Base-by-base conservation (phyloP, 2,797 vertebrate species). In the Pteronotus mesoamericanus region DNA sequence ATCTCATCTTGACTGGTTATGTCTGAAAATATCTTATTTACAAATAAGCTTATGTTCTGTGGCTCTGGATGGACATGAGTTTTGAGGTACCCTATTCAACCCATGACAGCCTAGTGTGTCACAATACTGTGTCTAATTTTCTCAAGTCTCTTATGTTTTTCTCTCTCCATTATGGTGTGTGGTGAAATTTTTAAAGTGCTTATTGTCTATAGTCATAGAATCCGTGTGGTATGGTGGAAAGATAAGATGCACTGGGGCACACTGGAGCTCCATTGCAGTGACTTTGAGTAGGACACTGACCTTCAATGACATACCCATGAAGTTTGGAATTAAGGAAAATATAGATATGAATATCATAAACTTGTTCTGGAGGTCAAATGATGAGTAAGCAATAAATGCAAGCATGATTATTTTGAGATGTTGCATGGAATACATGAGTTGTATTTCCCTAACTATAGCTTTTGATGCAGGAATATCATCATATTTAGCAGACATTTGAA, bases 211-310 rank as follows among this genome's bases (percentile, higher is more conserved):
- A 2, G 29, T 39, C n/a, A 14, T 15, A n/a, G 48, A 48, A 22
- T 79, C 53, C 1, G 0, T 3, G 0, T 9, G 2, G 4, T 32
- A 0, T 2, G 5, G 4, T 5, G 21, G 69, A 61, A 64, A 69
- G 44, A 39, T 26, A 14, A 42, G 15, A 21, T 12, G 10, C 0
- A 0, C 9, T 29, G 0, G n/a, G 19, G 11, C 9, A 5, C 24
- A 12, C 5, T 7, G 37, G 42, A n/a, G 9, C 19, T 37, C n/a
- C 10, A 6, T 8, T 32, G 14, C 19, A 39, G 3, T 14, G 22
- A 51, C 55, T 32, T 42, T 18, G 61, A 57, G 11, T 39, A 39
- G 37, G 6, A 72, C n/a, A 5, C 11, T 24, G 29, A 24, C 34
- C 32, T 59, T 80, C 74, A 7, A 6, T 29, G 18, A 37, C 19